phyloP scores from a whole-genome alignment of 1,140 invertebrate genomes.

The Argopecten irradians region DNA sequence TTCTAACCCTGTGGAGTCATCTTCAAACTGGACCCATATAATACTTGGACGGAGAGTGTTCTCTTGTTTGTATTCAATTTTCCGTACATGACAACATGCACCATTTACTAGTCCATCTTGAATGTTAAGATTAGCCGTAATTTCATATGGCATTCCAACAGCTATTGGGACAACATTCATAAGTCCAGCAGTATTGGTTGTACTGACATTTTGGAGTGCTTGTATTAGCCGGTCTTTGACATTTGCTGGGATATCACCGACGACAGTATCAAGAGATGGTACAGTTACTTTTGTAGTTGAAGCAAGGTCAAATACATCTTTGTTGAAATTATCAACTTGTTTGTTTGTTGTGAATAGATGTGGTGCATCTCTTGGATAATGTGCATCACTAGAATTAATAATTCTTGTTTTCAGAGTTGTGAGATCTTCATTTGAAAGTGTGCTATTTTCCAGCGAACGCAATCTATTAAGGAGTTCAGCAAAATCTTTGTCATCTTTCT shows the following conservation, averaged over 20 bases:
- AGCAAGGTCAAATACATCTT: background rate
- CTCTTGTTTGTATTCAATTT: too few species aligned
- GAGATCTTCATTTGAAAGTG: background rate
- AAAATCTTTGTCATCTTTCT: too few species aligned
- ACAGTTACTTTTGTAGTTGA: background rate
- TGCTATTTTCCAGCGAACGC: background rate
- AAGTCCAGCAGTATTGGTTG: constrained; percentile 15
- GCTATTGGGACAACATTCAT: background rate
- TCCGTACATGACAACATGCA: background rate
- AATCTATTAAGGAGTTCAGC: too few species aligned
- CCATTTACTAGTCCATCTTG: constrained; percentile 37
- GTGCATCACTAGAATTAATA: background rate
- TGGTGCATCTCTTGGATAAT: background rate
- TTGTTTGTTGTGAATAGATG: background rate
- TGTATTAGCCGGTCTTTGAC: background rate
- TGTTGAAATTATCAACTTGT: constrained; percentile 27
- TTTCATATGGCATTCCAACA: constrained; percentile 25
- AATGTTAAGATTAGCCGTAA: constrained; percentile 25
- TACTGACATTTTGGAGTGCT: background rate
- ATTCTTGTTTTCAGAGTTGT: background rate
- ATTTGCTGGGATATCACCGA: background rate
- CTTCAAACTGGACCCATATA: constrained; percentile 31
- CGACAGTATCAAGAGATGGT: background rate
- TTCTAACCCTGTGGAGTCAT: background rate
- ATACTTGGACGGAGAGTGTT: too few species aligned